Evolutionary conservation across 2,888 invertebrate species (phyloP).

Genomic region (Apantesis nais): DNA sequence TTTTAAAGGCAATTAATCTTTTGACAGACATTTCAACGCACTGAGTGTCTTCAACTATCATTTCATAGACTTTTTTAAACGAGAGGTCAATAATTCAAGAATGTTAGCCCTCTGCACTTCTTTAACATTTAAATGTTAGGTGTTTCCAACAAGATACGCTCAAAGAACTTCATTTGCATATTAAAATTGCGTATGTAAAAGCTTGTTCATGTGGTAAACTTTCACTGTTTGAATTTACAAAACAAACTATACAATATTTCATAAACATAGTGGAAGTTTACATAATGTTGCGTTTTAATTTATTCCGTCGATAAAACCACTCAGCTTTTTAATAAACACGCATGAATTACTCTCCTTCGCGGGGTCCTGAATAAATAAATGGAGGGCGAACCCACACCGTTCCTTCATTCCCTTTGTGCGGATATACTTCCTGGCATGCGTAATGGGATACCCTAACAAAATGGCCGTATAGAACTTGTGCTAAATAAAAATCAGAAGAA

Average conservation of each 20-base stretch:
- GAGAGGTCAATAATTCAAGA: too few relatives aligned
- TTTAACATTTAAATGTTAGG: too few relatives aligned
- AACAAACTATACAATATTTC: conserved; percentile 16
- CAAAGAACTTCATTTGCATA: too few relatives aligned
- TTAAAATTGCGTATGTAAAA: too few relatives aligned
- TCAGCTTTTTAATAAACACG: conserved; percentile 77
- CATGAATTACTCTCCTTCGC: conserved; percentile 77
- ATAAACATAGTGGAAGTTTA: conserved; percentile 39
- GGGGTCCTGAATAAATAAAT: conserved; percentile 80
- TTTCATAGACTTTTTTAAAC: too few relatives aligned
- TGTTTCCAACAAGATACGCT: too few relatives aligned
- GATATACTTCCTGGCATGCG: conserved; percentile 75
- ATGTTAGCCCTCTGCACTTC: too few relatives aligned
- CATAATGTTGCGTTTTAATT: conserved; percentile 56
- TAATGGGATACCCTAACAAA: conserved; percentile 78
- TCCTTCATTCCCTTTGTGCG: conserved; percentile 75
- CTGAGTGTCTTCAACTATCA: too few relatives aligned
- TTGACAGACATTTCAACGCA: too few relatives aligned
- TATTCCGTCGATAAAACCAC: conserved; percentile 66
- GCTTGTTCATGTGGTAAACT: too few relatives aligned
- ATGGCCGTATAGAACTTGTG: conserved; percentile 68
- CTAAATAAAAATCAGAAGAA: conserved; percentile 74
- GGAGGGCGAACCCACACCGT: conserved; percentile 72
- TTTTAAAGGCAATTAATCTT: too few relatives aligned
- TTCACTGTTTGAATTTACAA: background rate